Conservation (phyloP, 2,113 vertebrate species). For the Callorhinus ursinus region DNA sequence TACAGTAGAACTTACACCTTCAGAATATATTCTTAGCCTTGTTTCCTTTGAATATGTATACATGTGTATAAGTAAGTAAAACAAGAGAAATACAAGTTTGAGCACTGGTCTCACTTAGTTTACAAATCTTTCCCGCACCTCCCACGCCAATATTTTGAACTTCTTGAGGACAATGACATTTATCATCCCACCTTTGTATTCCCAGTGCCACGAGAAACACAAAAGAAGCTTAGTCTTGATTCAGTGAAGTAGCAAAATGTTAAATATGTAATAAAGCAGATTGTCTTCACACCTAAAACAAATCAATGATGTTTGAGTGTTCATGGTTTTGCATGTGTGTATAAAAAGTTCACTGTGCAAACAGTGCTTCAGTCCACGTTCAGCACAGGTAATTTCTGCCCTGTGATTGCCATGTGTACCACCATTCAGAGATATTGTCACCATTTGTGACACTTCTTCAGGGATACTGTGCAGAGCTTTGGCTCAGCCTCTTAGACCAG, state of each 20-base stretch:
- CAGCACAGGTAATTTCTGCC: neutral
- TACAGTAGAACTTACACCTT: neutral
- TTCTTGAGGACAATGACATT: neutral
- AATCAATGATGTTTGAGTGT: neutral
- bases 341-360: neutral
- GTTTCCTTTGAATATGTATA: neutral
- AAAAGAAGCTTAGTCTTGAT: slow-evolving; percentile 16
- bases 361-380: neutral
- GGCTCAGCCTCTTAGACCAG: neutral
- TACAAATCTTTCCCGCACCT: neutral
- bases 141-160: neutral
- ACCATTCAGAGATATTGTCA: neutral
- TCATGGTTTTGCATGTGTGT: neutral
- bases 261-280: slow-evolving; percentile 16
- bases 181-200: neutral
- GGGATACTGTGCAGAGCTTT: neutral
- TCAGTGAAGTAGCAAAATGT: slow-evolving; percentile 8
- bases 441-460: neutral
- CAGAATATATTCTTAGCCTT: neutral
- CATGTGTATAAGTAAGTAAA: neutral
- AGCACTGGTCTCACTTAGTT: neutral
- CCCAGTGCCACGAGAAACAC: slow-evolving; percentile 13
- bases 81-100: neutral
- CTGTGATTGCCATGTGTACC: neutral
- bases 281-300: slow-evolving; percentile 1